These are phyloP conservation scores for Dasyornis broadbenti DNA, from an alignment of 2,113 vertebrate species.

Conservation along the genomic window DNA sequence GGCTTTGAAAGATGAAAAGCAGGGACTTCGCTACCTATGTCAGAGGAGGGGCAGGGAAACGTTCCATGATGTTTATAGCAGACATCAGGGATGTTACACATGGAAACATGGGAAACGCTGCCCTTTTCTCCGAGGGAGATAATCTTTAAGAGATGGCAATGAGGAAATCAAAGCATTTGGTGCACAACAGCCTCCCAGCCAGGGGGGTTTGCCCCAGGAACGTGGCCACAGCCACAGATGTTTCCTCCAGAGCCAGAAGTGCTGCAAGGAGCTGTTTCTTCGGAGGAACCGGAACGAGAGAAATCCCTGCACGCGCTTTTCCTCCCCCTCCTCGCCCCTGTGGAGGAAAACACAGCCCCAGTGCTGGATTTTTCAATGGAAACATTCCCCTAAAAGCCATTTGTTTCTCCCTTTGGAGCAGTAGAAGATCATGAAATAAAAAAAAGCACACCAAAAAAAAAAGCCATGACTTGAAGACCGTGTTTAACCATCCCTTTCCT, in stretches of 20 bases:
- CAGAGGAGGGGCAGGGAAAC: neutral
- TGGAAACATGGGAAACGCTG: conserved; percentile 53
- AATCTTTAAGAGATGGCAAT: conserved; percentile 42
- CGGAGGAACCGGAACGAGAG: conserved; percentile 1
- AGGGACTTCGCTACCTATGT: neutral
- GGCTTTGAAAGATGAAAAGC: conserved; percentile 33
- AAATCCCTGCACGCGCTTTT: neutral
- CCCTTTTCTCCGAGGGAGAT: conserved; percentile 16
- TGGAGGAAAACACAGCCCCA: neutral
- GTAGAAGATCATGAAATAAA: neutral
- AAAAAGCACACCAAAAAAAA: neutral
- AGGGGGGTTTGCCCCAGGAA: neutral
- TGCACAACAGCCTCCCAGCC: neutral
- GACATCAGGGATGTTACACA: neutral
- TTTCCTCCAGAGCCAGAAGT: conserved; percentile 46
- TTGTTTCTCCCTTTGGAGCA: neutral
- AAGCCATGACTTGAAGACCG: neutral
- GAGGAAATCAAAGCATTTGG: conserved; percentile 40
- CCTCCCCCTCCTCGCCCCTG: neutral
- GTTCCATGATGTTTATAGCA: conserved; percentile 32
- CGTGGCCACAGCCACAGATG: conserved; percentile 34
- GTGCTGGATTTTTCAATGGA: neutral
- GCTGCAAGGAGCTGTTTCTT: neutral
- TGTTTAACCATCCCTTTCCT: neutral
- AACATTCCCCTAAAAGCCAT: neutral